Evolutionary conservation across 2,797 vertebrate species (phyloP), one percentile per base, ranked within the genome.

Genomic region (Ibycter americanus): DNA sequence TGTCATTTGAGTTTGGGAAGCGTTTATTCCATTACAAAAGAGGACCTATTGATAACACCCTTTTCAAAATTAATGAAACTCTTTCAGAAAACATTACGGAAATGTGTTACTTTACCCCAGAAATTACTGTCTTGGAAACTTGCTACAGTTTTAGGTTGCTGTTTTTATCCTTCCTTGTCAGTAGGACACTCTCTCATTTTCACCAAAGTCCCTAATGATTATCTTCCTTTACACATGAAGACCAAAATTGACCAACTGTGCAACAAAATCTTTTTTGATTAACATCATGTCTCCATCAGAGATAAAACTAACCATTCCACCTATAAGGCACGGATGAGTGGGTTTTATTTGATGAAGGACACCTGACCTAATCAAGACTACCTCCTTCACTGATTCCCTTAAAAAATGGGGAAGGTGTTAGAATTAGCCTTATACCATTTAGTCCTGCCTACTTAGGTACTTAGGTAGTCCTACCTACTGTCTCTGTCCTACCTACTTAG

Each of bases 261-360:
- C 46, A 46, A 32, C n/a, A 55, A 81, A 71, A 32, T 10, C 19
- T 49, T 80, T 90, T 68, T 61, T 36, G 31, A 29, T 72, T 81
- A 77, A 29, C 13, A 31, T 51, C 6, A 1, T 42, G 13, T 55
- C n/a, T 94, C 55, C 19, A 32, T 49, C 36, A 74, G 59, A 87
- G 34, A 59, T 21, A 62, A 70, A 82, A 31, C 13, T 55, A 89
- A 52, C 22, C 8, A 29, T 72, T 81, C 8, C 27, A 18, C 65
- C 23, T 83, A 2, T 27, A 40, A 6, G 34, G 58, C 27, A 23
- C 0, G 0, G 5, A 12, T 79, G 54, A 32, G 25, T 23, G 12
- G 14, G 4, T 82, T 95, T 84, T 66, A 36, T 62, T 11, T 89
- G 74, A 46, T 42, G 32, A 80, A 92, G 49, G 19, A 65, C 12